Evolutionary conservation across 2,888 invertebrate species (phyloP), one percentile per base, ranked within the genome.

Genomic region (Macaria liturata): DNA sequence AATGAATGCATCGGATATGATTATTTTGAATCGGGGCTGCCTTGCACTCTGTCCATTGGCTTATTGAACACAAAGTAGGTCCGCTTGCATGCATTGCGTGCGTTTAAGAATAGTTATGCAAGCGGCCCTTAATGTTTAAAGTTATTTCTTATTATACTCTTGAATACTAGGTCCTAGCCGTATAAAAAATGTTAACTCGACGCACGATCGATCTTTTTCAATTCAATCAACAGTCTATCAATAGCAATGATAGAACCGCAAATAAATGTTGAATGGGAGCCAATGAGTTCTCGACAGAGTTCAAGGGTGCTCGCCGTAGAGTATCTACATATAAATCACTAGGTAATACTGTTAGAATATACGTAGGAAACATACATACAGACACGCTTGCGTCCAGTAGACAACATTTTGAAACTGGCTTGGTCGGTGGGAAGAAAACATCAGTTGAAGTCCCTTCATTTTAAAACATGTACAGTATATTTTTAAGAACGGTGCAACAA

Each of bases 381-480:
- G 70, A 71, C 82, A 80, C 76, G 86, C 86, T 86, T 86, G 75
- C 84, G 84, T 88, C 81, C 84, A 80, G 73, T 83, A 80, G 77
- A 37, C 34, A 3, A 64, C 31, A 45, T 7, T 6, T 49, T 9
- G 4, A 5, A 9, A 9, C 9, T 7, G 6, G 9, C 42, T 40
- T 32, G 32, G 39, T 9, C 4, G 4, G 4, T 37, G 34, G 34
- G 7, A 37, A 37, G 34, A 37, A 37, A 7, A 37, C 20, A 20
- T 20, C 20, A 20, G 1, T 20, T 20, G 20, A 20, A 20, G 20
- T 20, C 20, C 20, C 20, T 20, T 20, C 20, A 20, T 20, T 20
- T 20, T 20, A 20, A 20, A 1, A 20, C 20, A 20, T 20, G 20
- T 20, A 20, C 1, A 20, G 20, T 2, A 20, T 20, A 20, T 20